phyloP scores from a whole-genome alignment of 2,888 invertebrate genomes.

The Carcina quercana region DNA sequence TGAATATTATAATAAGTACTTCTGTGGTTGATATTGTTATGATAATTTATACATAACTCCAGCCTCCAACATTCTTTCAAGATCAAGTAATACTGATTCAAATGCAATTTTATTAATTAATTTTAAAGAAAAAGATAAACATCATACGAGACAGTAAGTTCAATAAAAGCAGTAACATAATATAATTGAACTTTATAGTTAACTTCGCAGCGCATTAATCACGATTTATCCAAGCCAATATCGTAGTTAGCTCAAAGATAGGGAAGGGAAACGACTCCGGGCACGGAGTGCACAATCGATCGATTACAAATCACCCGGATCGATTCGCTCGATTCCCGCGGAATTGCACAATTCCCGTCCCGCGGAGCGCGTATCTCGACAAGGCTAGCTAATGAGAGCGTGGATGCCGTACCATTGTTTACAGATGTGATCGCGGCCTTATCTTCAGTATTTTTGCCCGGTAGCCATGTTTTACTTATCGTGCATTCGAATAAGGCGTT shows the following conservation, averaged over 20 bases:
- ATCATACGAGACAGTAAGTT: too few relatives aligned
- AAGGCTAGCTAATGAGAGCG: conserved; percentile 68
- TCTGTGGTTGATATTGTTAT: too few relatives aligned
- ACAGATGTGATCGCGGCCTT: conserved; percentile 45
- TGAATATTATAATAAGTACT: too few relatives aligned
- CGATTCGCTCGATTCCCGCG: conserved; percentile 49
- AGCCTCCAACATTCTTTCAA: too few relatives aligned
- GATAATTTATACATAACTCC: too few relatives aligned
- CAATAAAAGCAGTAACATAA: too few relatives aligned
- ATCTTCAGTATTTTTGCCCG: conserved; percentile 62
- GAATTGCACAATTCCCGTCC: conserved; percentile 56
- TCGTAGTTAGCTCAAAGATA: conserved; percentile 4
- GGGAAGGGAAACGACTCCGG: conserved; percentile 17
- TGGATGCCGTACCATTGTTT: conserved; percentile 66
- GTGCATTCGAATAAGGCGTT: conserved; percentile 43
- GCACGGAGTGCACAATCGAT: conserved; percentile 38
- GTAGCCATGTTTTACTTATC: conserved; percentile 66
- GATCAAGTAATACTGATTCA: too few relatives aligned
- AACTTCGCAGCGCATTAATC: too few relatives aligned
- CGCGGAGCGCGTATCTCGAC: conserved; percentile 35
- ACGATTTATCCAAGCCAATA: conserved; percentile 4
- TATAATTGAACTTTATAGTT: too few relatives aligned
- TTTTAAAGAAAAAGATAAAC: too few relatives aligned
- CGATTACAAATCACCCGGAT: conserved; percentile 49
- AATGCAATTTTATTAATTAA: too few relatives aligned